These are phyloP conservation scores for Nephrotoma guestfalica DNA, from an alignment of 2,888 invertebrate genomes.

Conservation along the genomic window DNA sequence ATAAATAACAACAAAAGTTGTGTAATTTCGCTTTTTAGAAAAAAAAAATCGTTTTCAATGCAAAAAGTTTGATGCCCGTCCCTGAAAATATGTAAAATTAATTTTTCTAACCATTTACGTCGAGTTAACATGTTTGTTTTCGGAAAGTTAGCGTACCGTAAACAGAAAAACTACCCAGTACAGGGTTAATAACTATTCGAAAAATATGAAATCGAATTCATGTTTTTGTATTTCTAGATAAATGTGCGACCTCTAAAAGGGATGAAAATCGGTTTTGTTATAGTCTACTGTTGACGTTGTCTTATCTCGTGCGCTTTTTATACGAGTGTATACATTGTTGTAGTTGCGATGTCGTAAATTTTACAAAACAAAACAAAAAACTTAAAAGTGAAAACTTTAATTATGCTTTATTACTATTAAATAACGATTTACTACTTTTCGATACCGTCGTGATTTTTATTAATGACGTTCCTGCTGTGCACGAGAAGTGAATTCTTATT, in stretches of 20 bases:
- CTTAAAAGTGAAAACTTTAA: neutral
- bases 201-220: neutral
- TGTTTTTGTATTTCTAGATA: neutral
- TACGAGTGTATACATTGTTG: neutral
- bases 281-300: neutral
- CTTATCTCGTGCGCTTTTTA: neutral
- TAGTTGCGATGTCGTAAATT: neutral
- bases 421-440: neutral
- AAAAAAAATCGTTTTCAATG: neutral
- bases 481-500: neutral
- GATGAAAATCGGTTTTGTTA: neutral
- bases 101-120: neutral
- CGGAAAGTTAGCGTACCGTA: neutral
- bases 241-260: neutral
- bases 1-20: neutral
- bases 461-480: neutral
- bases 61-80: constrained; percentile 2
- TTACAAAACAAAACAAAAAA: neutral
- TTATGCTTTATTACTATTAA: neutral
- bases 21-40: neutral
- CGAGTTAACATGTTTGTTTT: neutral
- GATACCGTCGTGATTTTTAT: neutral
- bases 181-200: neutral
- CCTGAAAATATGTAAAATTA: neutral
- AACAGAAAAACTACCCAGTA: neutral